These are phyloP conservation scores for Paraplagusia blochii DNA, from an alignment of 2,113 vertebrate genomes.

Conservation along the genomic window DNA sequence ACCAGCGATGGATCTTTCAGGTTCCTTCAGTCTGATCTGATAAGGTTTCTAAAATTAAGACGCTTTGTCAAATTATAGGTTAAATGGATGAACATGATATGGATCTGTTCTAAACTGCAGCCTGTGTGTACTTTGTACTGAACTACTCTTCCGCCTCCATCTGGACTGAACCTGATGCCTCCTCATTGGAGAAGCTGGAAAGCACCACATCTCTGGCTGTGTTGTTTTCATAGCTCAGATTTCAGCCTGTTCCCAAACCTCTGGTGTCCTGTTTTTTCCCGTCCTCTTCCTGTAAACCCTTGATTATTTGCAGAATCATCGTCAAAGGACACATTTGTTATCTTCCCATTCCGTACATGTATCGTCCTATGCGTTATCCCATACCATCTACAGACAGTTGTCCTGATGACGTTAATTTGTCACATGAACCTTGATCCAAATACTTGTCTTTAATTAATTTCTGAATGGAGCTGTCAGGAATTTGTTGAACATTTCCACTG, in stretches of 20 bases:
- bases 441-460: slow-evolving; percentile 11
- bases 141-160: slow-evolving; percentile 18
- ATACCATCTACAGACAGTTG: slow-evolving; percentile 7
- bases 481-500: slow-evolving; percentile 3
- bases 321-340: slow-evolving; percentile 41
- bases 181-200: slow-evolving; percentile 49
- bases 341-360: too few species aligned
- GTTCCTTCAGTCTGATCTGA: too few species aligned
- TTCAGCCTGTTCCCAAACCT: slow-evolving; percentile 48
- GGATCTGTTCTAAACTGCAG: neutral
- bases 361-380: slow-evolving; percentile 16
- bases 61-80: too few species aligned
- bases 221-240: slow-evolving; percentile 63
- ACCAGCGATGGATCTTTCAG: too few species aligned
- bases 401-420: slow-evolving; percentile 10
- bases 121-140: slow-evolving; percentile 3
- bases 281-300: slow-evolving; percentile 61
- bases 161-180: slow-evolving; percentile 44
- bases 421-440: neutral
- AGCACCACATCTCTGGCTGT: slow-evolving; percentile 32
- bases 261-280: slow-evolving; percentile 48
- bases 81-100: too few species aligned
- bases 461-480: slow-evolving; percentile 5
- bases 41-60: too few species aligned
- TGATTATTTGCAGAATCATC: slow-evolving; percentile 51